phyloP scores from a whole-genome alignment of 2,113 vertebrate genomes.

The Heterocephalus glaber region DNA sequence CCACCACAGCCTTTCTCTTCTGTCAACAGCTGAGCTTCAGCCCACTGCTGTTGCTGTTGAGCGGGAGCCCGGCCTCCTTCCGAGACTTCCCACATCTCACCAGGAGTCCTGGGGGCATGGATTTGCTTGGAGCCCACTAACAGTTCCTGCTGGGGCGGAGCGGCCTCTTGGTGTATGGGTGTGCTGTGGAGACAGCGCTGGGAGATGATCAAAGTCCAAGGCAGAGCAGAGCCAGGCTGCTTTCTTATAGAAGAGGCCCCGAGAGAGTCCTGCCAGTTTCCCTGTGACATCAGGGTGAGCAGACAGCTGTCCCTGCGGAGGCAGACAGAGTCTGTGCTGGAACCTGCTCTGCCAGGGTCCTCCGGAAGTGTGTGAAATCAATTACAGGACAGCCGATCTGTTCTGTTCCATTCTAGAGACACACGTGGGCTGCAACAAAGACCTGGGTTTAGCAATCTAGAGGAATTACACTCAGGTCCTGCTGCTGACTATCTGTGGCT shows the following conservation, averaged over 20 bases:
- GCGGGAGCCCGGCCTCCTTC: constrained; percentile 41
- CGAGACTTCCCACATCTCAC: constrained; percentile 47
- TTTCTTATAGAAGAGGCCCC: neutral
- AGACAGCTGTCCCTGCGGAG: neutral
- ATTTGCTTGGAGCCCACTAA: constrained; percentile 19
- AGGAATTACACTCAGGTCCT: neutral
- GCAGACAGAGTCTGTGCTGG: neutral
- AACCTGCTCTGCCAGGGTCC: neutral
- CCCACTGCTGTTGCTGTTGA: constrained; percentile 24
- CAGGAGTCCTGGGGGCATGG: constrained; percentile 43
- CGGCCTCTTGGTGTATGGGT: constrained; percentile 46
- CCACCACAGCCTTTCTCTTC: constrained; percentile 1
- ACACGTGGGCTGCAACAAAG: neutral
- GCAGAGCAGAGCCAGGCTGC: neutral
- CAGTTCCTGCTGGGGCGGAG: constrained; percentile 46
- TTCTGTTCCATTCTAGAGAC: neutral
- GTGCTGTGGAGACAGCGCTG: neutral
- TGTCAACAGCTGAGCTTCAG: constrained; percentile 57
- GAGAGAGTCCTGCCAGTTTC: neutral
- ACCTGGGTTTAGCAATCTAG: neutral
- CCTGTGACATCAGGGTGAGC: neutral
- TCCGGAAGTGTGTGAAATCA: neutral
- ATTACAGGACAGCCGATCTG: too few species aligned
- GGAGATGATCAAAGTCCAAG: constrained; percentile 45
- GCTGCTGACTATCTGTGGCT: neutral